These are phyloP conservation scores for Metallyticus violacea DNA, from an alignment of 2,888 invertebrate genomes.

Conservation along the genomic window DNA sequence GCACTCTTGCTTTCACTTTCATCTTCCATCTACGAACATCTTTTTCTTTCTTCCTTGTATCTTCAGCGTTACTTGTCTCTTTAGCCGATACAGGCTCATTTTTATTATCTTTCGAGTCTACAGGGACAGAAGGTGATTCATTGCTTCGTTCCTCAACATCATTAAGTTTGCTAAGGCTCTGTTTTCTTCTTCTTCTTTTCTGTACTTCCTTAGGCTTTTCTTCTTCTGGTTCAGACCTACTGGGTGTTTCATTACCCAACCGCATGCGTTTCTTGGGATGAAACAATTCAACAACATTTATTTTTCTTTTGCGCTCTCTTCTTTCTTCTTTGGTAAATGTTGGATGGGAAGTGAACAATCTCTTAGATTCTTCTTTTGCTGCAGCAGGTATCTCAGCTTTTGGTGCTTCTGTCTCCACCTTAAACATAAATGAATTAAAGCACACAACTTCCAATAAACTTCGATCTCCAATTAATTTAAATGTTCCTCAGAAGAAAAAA, in stretches of 20 bases:
- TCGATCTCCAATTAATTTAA: too few species aligned
- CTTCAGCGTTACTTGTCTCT: not conserved
- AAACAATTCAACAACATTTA: constrained; percentile 67
- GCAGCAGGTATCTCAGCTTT: not conserved
- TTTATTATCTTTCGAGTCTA: not conserved
- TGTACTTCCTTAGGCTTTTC: not conserved
- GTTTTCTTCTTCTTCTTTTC: not conserved
- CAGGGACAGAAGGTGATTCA: not conserved
- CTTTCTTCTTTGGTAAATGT: constrained; percentile 62
- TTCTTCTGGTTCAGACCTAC: not conserved
- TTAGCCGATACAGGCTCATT: not conserved
- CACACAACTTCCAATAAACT: too few species aligned
- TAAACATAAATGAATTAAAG: not conserved
- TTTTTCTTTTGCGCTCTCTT: constrained; percentile 65
- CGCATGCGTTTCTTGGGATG: constrained; percentile 51
- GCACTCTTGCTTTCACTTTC: not conserved
- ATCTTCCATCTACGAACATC: not conserved
- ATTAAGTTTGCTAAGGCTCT: not conserved
- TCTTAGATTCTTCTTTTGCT: not conserved
- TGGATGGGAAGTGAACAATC: not conserved
- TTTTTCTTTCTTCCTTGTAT: not conserved
- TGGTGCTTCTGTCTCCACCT: not conserved
- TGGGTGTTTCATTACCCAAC: not conserved
- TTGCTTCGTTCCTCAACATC: not conserved
- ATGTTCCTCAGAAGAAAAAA: too few species aligned